Base-by-base conservation (phyloP, 64 coral and sea anemone species). In the Montipora foliosa region DNA sequence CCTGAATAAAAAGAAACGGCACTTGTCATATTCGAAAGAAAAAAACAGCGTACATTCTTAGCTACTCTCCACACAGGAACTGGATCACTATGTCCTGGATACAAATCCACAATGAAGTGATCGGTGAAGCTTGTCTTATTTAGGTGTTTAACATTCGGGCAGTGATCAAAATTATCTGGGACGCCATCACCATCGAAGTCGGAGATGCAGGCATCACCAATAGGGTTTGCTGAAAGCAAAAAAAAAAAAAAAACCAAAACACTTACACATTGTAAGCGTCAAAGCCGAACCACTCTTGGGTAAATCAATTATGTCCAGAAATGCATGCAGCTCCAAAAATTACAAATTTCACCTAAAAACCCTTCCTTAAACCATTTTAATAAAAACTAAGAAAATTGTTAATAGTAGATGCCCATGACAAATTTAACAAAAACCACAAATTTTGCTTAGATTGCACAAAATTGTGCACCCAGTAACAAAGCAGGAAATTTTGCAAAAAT, bases 101-200 rank as follows among this genome's bases (percentile, higher is more conserved):
- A 81, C 50, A 95, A 57, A 73, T 92, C 94, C 29, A 95, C 94
- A 9, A 78, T 90, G 70, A 95, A 87, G 89, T 95, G 89, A 74
- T 95, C 75, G 13, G 71, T 44, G 75, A 95, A 95, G 78, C 83
- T 92, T 55, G 94, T 95, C 44, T 95, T 95, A 21, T 64, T 73
- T 37, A 92, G 83, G 66, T 95, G 83, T 22, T 88, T 88, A 11
- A 95, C 94, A 64, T 92, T 79, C 50, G 94, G 94, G 16, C 94
- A 95, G 20, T 79, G 50, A 49, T 95, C 94, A 88, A 80, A 76
- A 80, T 79, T 66, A 61, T 95, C 94, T 17, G 70, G 55, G 16
- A 95, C 94, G 47, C 94, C 94, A 88, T 95, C 94, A 44, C 82
- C 94, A 76, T 95, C 94, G 50, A 92, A 95, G 79, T 95, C 94